Conservation (phyloP, 2,797 vertebrate genomes). For the Peromyscus nudipes region DNA sequence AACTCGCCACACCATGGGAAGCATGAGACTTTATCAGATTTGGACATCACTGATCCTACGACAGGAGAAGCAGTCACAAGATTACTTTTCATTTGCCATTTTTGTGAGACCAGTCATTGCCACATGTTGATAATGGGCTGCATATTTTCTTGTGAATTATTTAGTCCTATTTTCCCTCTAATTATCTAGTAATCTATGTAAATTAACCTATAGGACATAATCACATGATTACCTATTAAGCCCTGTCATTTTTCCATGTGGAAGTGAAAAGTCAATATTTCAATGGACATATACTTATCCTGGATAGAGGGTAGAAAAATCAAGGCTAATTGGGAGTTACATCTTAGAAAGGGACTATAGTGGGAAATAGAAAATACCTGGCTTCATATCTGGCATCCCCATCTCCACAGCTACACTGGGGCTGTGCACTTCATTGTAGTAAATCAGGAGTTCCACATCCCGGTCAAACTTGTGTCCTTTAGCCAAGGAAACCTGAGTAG, state of each 20-base stretch:
- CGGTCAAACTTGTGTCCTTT: conserved; percentile 91
- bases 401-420: conserved; percentile 91
- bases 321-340: not conserved
- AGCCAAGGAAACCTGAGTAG: conserved; percentile 89
- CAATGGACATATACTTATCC: not conserved
- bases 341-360: not conserved
- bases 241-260: not conserved
- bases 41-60: not conserved
- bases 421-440: conserved; percentile 90
- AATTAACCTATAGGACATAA: not conserved
- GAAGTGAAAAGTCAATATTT: not conserved
- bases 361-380: conserved; percentile 84
- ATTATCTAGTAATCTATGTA: not conserved
- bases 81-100: not conserved
- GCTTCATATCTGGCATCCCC: conserved; percentile 81
- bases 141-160: not conserved
- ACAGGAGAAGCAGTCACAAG: not conserved
- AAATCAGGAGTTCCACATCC: conserved; percentile 92
- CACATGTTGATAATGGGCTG: not conserved
- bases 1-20: not conserved
- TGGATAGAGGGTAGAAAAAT: not conserved
- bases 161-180: not conserved
- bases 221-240: not conserved
- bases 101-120: not conserved
- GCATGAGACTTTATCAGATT: not conserved